phyloP scores from a whole-genome alignment of 2,888 invertebrate species.

The Callyntrura sp. region DNA sequence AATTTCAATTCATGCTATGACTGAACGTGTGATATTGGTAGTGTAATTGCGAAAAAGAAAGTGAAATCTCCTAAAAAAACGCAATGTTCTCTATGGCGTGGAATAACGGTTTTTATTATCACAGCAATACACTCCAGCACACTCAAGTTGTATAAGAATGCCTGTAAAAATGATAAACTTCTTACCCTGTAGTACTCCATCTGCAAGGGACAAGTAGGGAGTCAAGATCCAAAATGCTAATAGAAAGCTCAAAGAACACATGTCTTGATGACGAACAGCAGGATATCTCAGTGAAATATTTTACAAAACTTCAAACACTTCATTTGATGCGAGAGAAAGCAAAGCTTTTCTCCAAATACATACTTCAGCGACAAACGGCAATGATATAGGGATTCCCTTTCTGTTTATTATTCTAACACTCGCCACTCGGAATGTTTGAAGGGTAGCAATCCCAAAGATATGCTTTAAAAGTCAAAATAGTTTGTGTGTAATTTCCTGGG shows the following conservation, averaged over 20 bases:
- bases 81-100: no score
- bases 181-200: constrained; percentile 79
- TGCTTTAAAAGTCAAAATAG: constrained; percentile 36
- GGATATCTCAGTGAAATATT: constrained; percentile 57
- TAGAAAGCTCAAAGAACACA: constrained; percentile 78
- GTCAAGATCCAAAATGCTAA: constrained; percentile 74
- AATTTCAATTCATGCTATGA: no score
- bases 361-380: background rate
- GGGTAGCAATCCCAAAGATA: background rate
- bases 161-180: constrained; percentile 15
- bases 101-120: no score
- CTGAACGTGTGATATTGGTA: no score
- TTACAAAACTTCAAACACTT: constrained; percentile 64
- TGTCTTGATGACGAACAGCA: constrained; percentile 64
- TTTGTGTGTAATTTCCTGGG: background rate
- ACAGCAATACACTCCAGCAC: no score
- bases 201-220: constrained; percentile 73
- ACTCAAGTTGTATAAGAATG: no score
- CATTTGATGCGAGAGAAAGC: constrained; percentile 66
- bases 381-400: background rate
- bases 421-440: background rate
- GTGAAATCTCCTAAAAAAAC: no score
- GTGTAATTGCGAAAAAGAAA: no score
- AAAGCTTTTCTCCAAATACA: constrained; percentile 12
- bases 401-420: background rate